Evolutionary conservation across 1,140 invertebrate genomes (phyloP).

Genomic region (Drosophila lacteicornis): DNA sequence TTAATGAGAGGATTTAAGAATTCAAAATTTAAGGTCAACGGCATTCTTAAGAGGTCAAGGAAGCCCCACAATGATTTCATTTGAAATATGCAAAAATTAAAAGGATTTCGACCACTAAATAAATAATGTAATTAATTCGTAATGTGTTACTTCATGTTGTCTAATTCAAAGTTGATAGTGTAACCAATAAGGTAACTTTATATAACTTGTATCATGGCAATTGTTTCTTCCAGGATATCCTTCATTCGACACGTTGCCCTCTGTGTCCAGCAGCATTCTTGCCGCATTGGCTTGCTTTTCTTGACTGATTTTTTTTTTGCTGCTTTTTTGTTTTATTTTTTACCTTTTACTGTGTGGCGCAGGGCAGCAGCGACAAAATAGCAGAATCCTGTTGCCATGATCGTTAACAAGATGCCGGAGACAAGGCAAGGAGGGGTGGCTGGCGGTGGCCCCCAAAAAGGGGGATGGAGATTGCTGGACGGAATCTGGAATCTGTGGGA

Average conservation of each 20-base stretch:
- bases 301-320: conserved; percentile 36
- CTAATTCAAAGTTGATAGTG: too few relatives aligned
- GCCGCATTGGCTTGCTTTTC: conserved; percentile 30
- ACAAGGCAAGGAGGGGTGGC: conserved; percentile 43
- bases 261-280: conserved; percentile 30
- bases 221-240: conserved; percentile 1
- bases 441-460: background rate
- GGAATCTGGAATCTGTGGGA: conserved; percentile 76
- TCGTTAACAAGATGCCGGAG: conserved; percentile 82
- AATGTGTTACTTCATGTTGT: too few relatives aligned
- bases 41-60: background rate
- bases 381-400: conserved; percentile 83
- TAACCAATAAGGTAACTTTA: too few relatives aligned
- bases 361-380: conserved; percentile 78
- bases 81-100: too few relatives aligned
- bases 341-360: conserved; percentile 53
- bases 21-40: too few relatives aligned
- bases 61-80: too few relatives aligned
- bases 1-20: background rate
- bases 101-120: too few relatives aligned
- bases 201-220: background rate
- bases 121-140: too few relatives aligned
- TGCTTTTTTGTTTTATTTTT: conserved; percentile 42
- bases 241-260: background rate
- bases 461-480: conserved; percentile 24